Evolutionary conservation across 1,140 invertebrate genomes (phyloP).

Genomic region (Drosophila tsacasi): DNA sequence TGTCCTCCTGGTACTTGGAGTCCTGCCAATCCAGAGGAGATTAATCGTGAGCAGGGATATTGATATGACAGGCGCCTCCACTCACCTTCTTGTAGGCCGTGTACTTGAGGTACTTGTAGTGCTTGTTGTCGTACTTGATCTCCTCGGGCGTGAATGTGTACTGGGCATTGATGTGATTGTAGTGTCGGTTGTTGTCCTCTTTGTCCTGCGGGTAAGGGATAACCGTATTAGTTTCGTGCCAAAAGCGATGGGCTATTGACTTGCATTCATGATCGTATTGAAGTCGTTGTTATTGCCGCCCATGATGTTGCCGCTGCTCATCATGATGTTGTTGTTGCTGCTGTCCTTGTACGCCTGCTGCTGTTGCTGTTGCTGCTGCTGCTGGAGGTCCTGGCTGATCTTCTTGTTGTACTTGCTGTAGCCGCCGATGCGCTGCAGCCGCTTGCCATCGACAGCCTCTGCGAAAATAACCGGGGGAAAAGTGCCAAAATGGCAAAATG

Average conservation of each 20-base stretch:
- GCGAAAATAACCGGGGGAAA: slow-evolving; percentile 52
- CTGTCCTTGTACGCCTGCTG: slow-evolving; percentile 82
- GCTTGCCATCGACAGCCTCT: slow-evolving; percentile 87
- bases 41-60: neutral
- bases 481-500: slow-evolving; percentile 46
- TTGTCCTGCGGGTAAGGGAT: slow-evolving; percentile 63
- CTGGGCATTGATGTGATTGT: slow-evolving; percentile 85
- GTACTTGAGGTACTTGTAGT: slow-evolving; percentile 92
- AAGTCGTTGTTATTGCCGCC: slow-evolving; percentile 82
- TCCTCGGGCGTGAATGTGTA: slow-evolving; percentile 91
- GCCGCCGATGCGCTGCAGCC: slow-evolving; percentile 88
- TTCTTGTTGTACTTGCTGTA: slow-evolving; percentile 89
- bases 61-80: neutral
- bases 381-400: slow-evolving; percentile 85
- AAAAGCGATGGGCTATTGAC: slow-evolving; percentile 14
- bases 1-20: slow-evolving; percentile 88
- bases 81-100: slow-evolving; percentile 88
- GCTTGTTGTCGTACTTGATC: slow-evolving; percentile 92
- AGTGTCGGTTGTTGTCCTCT: slow-evolving; percentile 84
- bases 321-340: slow-evolving; percentile 83
- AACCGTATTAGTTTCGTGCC: neutral
- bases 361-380: slow-evolving; percentile 85
- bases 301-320: slow-evolving; percentile 76
- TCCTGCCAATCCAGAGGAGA: slow-evolving; percentile 78
- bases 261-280: slow-evolving; percentile 85